These are phyloP conservation scores for Schizothorax lantsangensis DNA, from an alignment of 2,797 vertebrate species.

Conservation along the genomic window DNA sequence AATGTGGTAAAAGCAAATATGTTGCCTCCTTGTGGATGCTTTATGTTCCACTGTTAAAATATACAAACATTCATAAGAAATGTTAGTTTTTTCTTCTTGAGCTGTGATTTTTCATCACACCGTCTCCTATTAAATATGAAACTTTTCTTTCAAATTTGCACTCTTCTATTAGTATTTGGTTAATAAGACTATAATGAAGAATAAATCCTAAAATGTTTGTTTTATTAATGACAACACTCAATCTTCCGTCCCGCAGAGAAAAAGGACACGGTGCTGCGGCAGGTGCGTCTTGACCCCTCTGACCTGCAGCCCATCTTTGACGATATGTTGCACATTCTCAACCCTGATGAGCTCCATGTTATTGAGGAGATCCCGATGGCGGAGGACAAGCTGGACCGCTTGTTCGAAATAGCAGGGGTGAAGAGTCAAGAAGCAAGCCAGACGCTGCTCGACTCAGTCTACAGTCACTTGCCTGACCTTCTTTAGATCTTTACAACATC, in stretches of 20 bases:
- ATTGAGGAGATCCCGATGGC: slow-evolving; percentile 92
- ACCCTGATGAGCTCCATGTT: slow-evolving; percentile 90
- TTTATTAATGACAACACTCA: background rate
- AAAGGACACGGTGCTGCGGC: slow-evolving; percentile 96
- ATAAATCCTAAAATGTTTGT: background rate
- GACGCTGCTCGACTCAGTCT: slow-evolving; percentile 96
- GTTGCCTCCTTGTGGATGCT: background rate
- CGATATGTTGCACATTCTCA: slow-evolving; percentile 97
- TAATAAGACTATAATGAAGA: background rate
- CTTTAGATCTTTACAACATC: slow-evolving; percentile 74
- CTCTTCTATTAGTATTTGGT: background rate
- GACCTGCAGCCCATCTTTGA: slow-evolving; percentile 98
- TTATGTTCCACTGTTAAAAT: background rate
- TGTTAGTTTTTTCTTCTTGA: background rate
- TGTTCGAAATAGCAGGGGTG: slow-evolving; percentile 95
- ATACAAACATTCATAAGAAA: background rate
- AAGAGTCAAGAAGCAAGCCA: slow-evolving; percentile 99
- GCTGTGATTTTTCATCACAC: background rate
- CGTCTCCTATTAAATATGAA: background rate
- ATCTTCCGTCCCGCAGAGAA: slow-evolving; percentile 82
- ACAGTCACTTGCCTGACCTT: slow-evolving; percentile 95
- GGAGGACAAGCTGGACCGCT: slow-evolving; percentile 92
- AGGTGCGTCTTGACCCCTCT: slow-evolving; percentile 95
- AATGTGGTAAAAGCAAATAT: background rate
- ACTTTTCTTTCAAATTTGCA: background rate